Percentiles rank a stretch among this genome's conserved stretches.
Conservation (phyloP, 2,113 vertebrate species). For the Madoqua kirkii region DNA sequence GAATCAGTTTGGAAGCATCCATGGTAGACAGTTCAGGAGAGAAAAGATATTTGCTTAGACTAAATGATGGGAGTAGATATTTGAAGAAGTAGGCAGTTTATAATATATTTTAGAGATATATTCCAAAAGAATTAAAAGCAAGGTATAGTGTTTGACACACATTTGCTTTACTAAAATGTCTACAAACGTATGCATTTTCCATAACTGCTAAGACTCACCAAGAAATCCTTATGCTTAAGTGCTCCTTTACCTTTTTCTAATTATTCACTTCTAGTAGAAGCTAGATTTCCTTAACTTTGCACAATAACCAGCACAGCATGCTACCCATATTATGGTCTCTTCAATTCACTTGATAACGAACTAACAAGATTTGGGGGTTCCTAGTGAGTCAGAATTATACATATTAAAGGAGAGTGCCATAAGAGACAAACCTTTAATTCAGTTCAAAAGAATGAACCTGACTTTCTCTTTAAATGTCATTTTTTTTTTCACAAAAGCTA, state of each 20-base stretch:
- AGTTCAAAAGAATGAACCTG: conserved; percentile 9
- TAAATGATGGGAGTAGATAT: neutral
- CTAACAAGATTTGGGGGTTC: neutral
- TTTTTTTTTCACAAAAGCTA: neutral
- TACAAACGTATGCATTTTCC: neutral
- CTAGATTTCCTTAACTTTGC: neutral
- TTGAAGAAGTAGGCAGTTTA: neutral
- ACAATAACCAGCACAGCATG: neutral
- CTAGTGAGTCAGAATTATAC: neutral
- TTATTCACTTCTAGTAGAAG: neutral
- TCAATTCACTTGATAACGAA: neutral
- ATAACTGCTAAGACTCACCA: neutral
- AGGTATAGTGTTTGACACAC: neutral
- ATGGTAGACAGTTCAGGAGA: neutral
- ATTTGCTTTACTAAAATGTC: neutral
- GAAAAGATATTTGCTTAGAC: neutral
- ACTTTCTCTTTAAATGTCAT: conserved; percentile 22
- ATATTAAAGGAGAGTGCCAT: neutral
- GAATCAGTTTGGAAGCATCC: neutral
- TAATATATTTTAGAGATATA: neutral
- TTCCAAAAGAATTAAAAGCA: neutral
- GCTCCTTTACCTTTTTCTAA: neutral
- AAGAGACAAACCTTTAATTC: neutral
- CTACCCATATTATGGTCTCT: neutral
- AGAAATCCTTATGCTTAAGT: neutral